A percentile compares a stretch with the other conserved stretches of the same genome.
phyloP scores from a whole-genome alignment of 2,113 vertebrate genomes.

The Erpornis zantholeuca region DNA sequence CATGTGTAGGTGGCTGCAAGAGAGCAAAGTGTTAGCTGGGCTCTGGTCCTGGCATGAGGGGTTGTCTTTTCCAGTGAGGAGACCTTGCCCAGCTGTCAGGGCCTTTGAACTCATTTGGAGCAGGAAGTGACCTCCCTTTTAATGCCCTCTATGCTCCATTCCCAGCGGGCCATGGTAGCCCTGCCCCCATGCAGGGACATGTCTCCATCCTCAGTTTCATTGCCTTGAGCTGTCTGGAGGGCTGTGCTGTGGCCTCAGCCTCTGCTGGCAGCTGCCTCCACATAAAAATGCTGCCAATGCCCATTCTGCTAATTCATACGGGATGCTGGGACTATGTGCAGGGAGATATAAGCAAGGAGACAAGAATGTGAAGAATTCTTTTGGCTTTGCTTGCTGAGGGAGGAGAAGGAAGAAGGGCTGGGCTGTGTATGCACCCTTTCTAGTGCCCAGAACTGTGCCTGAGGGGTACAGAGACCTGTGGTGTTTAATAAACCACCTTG shows the following conservation, averaged over 20 bases:
- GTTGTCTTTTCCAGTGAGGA: neutral
- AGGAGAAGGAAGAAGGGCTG: neutral
- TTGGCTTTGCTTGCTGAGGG: neutral
- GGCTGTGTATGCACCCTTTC: neutral
- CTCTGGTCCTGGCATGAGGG: neutral
- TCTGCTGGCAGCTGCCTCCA: neutral
- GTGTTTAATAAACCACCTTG: neutral
- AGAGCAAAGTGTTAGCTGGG: neutral
- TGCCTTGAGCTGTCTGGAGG: neutral
- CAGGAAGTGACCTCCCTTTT: neutral
- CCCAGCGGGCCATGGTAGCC: accelerated
- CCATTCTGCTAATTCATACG: neutral
- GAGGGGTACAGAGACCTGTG: neutral
- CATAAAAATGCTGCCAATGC: neutral
- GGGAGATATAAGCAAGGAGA: neutral
- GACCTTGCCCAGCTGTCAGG: neutral
- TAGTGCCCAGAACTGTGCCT: neutral
- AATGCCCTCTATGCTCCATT: neutral
- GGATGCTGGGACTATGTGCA: neutral
- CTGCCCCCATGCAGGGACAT: neutral
- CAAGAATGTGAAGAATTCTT: slow-evolving; percentile 31
- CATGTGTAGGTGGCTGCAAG: slow-evolving; percentile 81
- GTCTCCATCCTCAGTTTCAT: neutral
- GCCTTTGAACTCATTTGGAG: neutral
- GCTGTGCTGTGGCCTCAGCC: neutral